A percentile compares a stretch with the other conserved stretches of the same genome.
Conservation (phyloP, 2,113 vertebrate genomes). For the Strix aluco region DNA sequence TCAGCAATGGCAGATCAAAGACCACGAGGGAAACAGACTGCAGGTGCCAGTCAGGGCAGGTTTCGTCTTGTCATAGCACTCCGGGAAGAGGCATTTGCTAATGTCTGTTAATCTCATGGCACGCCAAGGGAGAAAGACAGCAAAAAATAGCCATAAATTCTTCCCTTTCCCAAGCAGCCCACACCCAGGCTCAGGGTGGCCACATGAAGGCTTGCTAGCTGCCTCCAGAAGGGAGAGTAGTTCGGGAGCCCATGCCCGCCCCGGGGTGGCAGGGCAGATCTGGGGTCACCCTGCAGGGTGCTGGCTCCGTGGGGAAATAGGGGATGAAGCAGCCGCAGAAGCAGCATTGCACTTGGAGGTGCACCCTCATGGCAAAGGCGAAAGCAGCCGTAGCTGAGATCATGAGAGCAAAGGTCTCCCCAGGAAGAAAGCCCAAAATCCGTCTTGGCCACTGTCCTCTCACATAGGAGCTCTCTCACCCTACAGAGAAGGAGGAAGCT, state of each 20-base stretch:
- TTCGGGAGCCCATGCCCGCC: rapidly evolving
- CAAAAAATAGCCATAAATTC: constrained; percentile 29
- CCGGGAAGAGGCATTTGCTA: constrained; percentile 44
- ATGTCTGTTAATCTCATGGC: constrained; percentile 57
- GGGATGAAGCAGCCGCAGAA: background rate
- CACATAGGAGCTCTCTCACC: background rate
- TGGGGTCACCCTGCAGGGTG: background rate
- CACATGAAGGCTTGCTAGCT: background rate
- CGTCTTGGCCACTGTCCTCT: background rate
- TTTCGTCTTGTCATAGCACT: constrained; percentile 29
- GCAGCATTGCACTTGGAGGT: background rate
- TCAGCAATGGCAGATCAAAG: constrained; percentile 64
- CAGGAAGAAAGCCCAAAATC: background rate
- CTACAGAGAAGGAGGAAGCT: background rate
- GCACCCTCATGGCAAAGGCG: background rate
- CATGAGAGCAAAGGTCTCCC: background rate
- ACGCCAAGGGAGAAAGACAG: constrained; percentile 16
- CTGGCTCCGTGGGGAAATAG: background rate
- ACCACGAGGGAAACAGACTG: background rate
- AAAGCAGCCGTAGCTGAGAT: background rate
- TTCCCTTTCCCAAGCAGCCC: constrained; percentile 21
- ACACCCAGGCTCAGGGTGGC: background rate
- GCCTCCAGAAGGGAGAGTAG: background rate
- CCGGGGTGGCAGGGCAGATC: rapidly evolving
- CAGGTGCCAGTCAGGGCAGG: constrained; percentile 61